Percentiles rank a stretch among this genome's conserved stretches.
phyloP scores from a whole-genome alignment of 2,113 vertebrate genomes.

The Sclerurus mexicanus region DNA sequence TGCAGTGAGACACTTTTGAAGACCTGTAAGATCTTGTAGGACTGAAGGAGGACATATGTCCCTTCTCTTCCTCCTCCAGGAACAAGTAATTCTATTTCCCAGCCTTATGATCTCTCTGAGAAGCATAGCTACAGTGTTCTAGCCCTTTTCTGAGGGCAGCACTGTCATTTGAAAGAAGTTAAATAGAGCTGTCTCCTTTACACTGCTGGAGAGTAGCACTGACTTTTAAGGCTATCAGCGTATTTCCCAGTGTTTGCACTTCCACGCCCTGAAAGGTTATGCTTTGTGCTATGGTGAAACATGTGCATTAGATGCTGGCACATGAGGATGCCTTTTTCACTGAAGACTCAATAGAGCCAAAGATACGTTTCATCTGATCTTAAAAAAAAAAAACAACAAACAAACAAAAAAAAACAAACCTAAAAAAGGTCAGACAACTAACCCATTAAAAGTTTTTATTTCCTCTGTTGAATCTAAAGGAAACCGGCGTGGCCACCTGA shows the following conservation, averaged over 20 bases:
- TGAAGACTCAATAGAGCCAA: neutral
- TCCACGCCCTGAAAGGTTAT: accelerated
- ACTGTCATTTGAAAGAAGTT: accelerated
- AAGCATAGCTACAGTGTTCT: neutral
- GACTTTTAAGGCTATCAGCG: neutral
- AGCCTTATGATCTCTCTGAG: neutral
- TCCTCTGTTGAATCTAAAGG: neutral
- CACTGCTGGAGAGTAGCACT: neutral
- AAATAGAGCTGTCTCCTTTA: neutral
- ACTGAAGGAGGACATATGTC: neutral
- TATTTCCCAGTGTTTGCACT: neutral
- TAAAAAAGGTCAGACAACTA: neutral
- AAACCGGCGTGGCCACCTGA: neutral
- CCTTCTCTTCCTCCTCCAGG: neutral
- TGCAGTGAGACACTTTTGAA: accelerated
- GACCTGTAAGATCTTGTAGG: neutral
- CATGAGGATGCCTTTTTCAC: neutral
- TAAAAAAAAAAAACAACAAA: no score
- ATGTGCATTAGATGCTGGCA: neutral
- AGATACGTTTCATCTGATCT: neutral
- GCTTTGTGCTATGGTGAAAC: neutral
- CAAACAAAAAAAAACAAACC: no score
- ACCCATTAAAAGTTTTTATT: neutral
- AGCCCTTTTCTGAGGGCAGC: neutral
- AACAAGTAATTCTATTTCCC: neutral